Evolutionary conservation across 2,113 vertebrate genomes (phyloP).

Genomic region (Edolisoma coerulescens): DNA sequence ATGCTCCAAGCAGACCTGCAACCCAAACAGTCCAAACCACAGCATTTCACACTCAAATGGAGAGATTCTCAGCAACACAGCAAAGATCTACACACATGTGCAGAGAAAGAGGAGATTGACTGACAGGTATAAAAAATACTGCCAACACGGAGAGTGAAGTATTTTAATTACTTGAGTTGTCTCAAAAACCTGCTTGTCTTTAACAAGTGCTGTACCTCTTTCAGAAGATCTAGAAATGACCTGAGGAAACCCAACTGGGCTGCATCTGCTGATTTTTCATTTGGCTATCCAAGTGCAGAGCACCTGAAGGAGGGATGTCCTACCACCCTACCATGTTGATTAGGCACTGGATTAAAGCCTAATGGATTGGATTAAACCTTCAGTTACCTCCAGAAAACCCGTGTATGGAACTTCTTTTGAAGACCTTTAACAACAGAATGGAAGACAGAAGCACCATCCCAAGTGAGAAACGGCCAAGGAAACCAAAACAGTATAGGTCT

Average conservation of each 20-base stretch:
- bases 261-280: not conserved
- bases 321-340: not conserved
- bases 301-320: not conserved
- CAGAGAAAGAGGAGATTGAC: not conserved
- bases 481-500: not conserved
- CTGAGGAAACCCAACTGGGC: not conserved
- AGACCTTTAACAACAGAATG: not conserved
- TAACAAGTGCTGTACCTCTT: not conserved
- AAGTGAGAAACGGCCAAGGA: not conserved
- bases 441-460: not conserved
- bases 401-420: not conserved
- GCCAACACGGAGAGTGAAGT: not conserved
- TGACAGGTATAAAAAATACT: not conserved
- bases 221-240: not conserved
- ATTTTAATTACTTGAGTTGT: not conserved
- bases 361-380: too few relatives aligned
- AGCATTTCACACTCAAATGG: not conserved
- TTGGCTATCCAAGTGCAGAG: not conserved
- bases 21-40: not conserved
- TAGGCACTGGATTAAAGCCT: not conserved
- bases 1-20: conserved; percentile 88
- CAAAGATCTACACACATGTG: not conserved
- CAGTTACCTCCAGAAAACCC: not conserved
- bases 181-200: not conserved
- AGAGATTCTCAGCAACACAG: not conserved